Percentiles rank a stretch among this genome's conserved stretches.
phyloP scores from a whole-genome alignment of 2,113 vertebrate species.

The Odocoileus virginianus region DNA sequence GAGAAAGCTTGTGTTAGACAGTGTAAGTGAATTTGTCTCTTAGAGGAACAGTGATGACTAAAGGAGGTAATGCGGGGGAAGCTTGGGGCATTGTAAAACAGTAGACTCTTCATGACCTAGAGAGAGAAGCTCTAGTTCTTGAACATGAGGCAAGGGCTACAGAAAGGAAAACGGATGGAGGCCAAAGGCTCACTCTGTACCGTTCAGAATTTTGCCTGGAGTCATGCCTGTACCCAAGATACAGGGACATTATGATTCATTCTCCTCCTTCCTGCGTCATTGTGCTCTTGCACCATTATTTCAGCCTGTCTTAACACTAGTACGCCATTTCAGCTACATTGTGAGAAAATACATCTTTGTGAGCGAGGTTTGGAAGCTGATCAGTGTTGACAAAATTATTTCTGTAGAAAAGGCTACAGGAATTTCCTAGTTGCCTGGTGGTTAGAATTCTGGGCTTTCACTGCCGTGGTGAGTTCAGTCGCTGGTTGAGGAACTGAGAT shows the following conservation, averaged over 20 bases:
- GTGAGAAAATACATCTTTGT: not conserved
- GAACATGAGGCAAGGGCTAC: not conserved
- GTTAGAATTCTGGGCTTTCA: not conserved
- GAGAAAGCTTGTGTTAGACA: not conserved
- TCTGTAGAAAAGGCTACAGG: not conserved
- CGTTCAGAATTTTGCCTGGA: not conserved
- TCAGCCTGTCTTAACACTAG: not conserved
- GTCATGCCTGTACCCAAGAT: not conserved
- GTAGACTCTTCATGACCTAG: not conserved
- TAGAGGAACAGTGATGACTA: not conserved
- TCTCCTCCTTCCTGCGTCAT: not conserved
- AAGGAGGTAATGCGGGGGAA: not conserved
- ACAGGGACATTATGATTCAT: not conserved
- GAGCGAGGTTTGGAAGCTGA: not conserved
- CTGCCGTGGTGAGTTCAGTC: not conserved
- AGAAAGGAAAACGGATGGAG: not conserved
- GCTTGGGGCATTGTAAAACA: not conserved
- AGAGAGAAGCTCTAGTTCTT: not conserved
- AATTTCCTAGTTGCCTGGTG: not conserved
- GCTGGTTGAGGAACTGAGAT: not conserved
- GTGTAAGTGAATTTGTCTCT: not conserved
- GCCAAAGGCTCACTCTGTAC: not conserved
- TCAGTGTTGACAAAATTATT: not conserved
- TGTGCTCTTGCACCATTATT: not conserved
- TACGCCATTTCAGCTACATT: not conserved